Conservation (phyloP, 2,797 vertebrate species). For the Falco biarmicus region DNA sequence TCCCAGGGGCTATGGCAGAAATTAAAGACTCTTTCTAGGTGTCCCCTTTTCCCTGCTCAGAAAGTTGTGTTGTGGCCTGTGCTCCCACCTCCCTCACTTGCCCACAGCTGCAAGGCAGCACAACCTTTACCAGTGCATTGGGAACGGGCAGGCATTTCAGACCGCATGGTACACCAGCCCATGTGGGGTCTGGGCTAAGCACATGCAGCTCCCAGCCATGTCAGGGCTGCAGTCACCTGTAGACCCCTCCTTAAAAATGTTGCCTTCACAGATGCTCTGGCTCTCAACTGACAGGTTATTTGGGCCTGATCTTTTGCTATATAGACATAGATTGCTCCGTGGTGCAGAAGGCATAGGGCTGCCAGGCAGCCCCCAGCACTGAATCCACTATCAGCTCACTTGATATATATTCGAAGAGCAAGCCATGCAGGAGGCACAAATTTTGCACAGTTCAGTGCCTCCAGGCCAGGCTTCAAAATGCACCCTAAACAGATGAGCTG, state of each 20-base stretch:
- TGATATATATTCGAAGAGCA: background rate
- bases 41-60: background rate
- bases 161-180: background rate
- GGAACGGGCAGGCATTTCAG: background rate
- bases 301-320: background rate
- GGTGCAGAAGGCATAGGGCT: background rate
- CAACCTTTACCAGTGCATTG: rapidly evolving
- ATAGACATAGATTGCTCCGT: rapidly evolving
- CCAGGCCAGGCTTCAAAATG: background rate
- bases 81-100: background rate
- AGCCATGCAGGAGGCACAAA: background rate
- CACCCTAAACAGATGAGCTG: background rate
- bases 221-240: background rate
- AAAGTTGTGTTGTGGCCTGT: background rate
- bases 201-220: background rate
- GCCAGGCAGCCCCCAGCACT: background rate
- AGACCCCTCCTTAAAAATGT: background rate
- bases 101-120: background rate
- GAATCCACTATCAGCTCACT: background rate
- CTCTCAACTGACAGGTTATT: background rate
- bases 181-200: background rate
- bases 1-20: rapidly evolving
- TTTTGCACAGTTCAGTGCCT: background rate
- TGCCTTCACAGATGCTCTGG: background rate
- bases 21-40: background rate